Evolutionary conservation across 2,888 invertebrate genomes (phyloP), one percentile per base, ranked within the genome.

Genomic region (Leptinotarsa tumamoca): DNA sequence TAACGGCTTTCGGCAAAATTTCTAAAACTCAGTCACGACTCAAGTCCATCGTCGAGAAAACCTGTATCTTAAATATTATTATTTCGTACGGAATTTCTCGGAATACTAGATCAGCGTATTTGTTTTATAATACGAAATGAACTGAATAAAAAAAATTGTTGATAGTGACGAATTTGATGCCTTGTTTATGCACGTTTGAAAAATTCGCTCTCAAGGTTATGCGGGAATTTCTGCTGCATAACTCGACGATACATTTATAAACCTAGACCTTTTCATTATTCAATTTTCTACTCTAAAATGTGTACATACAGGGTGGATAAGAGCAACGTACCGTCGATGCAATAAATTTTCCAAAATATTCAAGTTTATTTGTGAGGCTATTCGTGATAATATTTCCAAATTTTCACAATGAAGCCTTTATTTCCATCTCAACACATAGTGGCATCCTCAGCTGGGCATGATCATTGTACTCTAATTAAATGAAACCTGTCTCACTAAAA

Each of bases 1-100:
- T 43, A 78, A 74, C 76, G 80, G 82, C 85, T 85, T 84, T 84
- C 83, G 84, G 85, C 84, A 76, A 83, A 83, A 85, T 85, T 85
- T 85, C 84, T 85, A 84, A 82, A 79, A 78, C 78, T 76, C 76
- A 79, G 82, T 84, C 83, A 85, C 85, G 84, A 84, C 83, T 80
- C 81, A 2, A 43, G 43, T 54, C 15, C 52, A 27, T 18, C 52
- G 18, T 14, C 49, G 56, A 69, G 56, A 69, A 51, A 69, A 69
- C 10, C 56, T 4, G 58, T 56, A 58, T 69, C 27, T 69, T 10
- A 68, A 68, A 68, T 33, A 49, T 71, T 61, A 71, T 69, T 56
- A 68, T 67, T 76, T 67, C 70, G 71, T 68, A 51, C 50, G 67
- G 67, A 66, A 52, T 66, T 76, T 67, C 76, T 27, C 27, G 63